Evolutionary conservation across 2,797 vertebrate species (phyloP).

Genomic region (Lutjanus argentimaculatus): DNA sequence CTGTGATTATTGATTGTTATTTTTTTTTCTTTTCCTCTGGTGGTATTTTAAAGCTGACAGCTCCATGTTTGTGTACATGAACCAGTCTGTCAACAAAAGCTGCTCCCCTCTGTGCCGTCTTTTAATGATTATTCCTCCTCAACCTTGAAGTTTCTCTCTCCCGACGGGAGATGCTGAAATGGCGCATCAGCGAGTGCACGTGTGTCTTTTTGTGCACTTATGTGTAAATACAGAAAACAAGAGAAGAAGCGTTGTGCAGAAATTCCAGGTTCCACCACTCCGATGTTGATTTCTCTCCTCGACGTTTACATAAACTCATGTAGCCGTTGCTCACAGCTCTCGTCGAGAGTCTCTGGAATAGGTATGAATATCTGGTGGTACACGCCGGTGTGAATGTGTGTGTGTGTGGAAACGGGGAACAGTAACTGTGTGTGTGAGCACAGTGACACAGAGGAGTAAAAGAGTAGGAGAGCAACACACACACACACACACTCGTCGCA

Average conservation of each 20-base stretch:
- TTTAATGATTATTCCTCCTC: slow-evolving; percentile 22
- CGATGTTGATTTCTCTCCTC: slow-evolving; percentile 31
- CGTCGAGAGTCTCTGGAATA: slow-evolving; percentile 64
- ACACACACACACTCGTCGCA: slow-evolving; percentile 59
- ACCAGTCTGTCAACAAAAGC: slow-evolving; percentile 48
- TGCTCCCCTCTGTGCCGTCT: slow-evolving; percentile 44
- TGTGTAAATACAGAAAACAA: slow-evolving; percentile 67
- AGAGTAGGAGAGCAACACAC: slow-evolving; percentile 52
- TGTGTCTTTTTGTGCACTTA: slow-evolving; percentile 64
- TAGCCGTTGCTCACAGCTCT: slow-evolving; percentile 39
- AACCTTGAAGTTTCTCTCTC: slow-evolving; percentile 45
- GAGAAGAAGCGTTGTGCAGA: slow-evolving; percentile 73
- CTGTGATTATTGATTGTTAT: slow-evolving; percentile 54
- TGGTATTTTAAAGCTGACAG: slow-evolving; percentile 64
- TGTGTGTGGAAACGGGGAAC: slow-evolving; percentile 42
- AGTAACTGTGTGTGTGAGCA: slow-evolving; percentile 65
- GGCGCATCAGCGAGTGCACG: slow-evolving; percentile 38
- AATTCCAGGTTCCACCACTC: slow-evolving; percentile 50
- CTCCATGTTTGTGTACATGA: slow-evolving; percentile 49
- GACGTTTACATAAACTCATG: slow-evolving; percentile 36
- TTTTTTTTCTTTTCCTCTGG: slow-evolving; percentile 31
- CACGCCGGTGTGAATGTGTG: slow-evolving; percentile 25
- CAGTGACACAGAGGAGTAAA: slow-evolving; percentile 70
- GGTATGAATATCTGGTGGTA: slow-evolving; percentile 44
- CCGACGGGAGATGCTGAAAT: slow-evolving; percentile 44